These are phyloP conservation scores for Genyomyrus donnyi DNA, from an alignment of 2,113 vertebrate species.

Conservation along the genomic window DNA sequence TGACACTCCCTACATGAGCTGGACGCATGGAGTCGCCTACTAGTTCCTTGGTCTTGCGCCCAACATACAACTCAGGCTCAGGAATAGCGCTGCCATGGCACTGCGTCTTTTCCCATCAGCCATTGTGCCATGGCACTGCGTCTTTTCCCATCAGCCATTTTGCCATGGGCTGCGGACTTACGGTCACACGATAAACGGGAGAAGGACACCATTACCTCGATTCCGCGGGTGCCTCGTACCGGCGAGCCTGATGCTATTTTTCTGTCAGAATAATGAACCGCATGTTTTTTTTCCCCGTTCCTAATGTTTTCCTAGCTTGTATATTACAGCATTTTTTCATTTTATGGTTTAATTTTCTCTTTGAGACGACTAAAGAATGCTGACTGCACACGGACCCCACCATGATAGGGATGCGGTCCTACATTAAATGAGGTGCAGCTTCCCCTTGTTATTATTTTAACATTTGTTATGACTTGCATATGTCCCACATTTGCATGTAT, in stretches of 20 bases:
- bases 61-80: neutral
- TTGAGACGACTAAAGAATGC: conserved; percentile 19
- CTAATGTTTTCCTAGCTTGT: conserved; percentile 9
- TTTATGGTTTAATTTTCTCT: conserved; percentile 21
- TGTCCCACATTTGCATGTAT: neutral
- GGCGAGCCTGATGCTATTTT: neutral
- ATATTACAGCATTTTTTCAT: conserved; percentile 20
- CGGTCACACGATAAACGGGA: neutral
- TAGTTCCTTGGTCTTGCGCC: neutral
- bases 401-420: neutral
- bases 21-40: neutral
- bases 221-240: neutral
- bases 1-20: neutral
- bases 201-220: neutral
- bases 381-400: conserved; percentile 5
- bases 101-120: neutral
- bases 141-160: neutral
- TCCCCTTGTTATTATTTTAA: neutral
- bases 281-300: neutral
- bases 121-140: neutral
- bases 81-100: neutral
- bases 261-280: neutral
- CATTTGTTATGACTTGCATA: neutral
- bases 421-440: neutral
- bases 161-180: neutral